phyloP scores from a whole-genome alignment of 53 echinoderm and acorn worm genomes.

The Glandiceps talaboti region DNA sequence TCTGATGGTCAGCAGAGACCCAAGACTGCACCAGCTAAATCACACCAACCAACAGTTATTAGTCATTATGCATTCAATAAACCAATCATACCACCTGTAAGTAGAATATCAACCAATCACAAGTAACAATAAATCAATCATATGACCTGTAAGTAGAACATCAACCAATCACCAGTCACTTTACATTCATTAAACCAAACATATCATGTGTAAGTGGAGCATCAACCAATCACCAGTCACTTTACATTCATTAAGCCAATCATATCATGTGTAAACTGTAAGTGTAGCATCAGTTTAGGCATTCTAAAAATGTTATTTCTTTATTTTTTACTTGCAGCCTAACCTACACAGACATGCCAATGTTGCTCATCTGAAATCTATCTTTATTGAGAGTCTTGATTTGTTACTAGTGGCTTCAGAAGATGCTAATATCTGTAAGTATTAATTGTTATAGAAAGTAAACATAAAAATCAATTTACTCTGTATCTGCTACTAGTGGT shows the following conservation, averaged over 20 bases:
- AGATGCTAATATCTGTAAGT: slow-evolving; percentile 96
- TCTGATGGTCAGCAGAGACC: slow-evolving; percentile 7
- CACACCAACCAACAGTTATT: slow-evolving; percentile 8
- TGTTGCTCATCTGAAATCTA: slow-evolving; percentile 63
- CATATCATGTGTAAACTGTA: not conserved
- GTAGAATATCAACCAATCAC: not conserved
- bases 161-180: no score
- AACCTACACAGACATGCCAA: slow-evolving; percentile 49
- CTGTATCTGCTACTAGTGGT: slow-evolving; percentile 15
- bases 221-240: no score
- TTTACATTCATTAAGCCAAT: slow-evolving; percentile 44
- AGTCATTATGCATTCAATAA: slow-evolving; percentile 53
- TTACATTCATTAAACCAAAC: slow-evolving; percentile 39
- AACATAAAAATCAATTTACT: slow-evolving; percentile 13
- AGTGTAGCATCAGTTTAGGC: not conserved
- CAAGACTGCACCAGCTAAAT: slow-evolving; percentile 5
- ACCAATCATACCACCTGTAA: slow-evolving; percentile 9
- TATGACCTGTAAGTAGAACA: not conserved
- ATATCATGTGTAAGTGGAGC: not conserved
- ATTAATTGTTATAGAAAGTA: no score
- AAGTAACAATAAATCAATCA: slow-evolving; percentile 34
- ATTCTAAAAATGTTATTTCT: no score
- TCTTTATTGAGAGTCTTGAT: slow-evolving; percentile 79
- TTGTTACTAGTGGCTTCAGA: slow-evolving; percentile 79
- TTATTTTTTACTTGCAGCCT: slow-evolving; percentile 6